Base-by-base conservation (phyloP, 2,113 vertebrate genomes). In the Mormyrus iriodes region DNA sequence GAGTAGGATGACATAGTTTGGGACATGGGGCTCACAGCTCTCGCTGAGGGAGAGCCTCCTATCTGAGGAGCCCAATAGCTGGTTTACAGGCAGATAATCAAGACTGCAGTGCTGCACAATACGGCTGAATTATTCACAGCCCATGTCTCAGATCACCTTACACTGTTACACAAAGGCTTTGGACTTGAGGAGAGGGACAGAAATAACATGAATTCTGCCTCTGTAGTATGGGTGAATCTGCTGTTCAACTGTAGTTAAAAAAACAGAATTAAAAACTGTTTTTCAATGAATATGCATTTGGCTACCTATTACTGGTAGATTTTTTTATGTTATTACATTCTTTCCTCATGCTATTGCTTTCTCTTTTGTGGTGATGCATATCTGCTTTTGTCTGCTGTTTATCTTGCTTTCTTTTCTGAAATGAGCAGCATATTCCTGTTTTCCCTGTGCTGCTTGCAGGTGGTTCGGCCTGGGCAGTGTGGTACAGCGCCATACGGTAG, bases 121-220 rank as follows among this genome's bases (percentile, higher is more conserved):
- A 27, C 27, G 48, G 48, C 27, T 86, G 27, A 86, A 86, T 86
- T 86, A 86, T 86, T 86, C 84, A 86, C 84, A 51, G 13, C 17
- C 42, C 48, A 17, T 86, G 13, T 31, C 52, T 85, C 48, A 85
- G 24, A 85, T 52, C 4, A 3, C 12, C 49, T 86, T 53, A 86
- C 84, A 52, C 46, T 86, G 49, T 51, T n/a, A 24, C 84, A 52
- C 84, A 86, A 31, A 51, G 76, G 84, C 48, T 86, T 52, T 86
- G 4, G 44, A 44, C 39, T 82, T 42, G 12, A 82, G 76, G 35
- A 42, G 35, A 82, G 76, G 6, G 76, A 46, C 17, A 39, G 42
- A 39, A 82, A 24, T 82, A 82, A 82, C 39, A 82, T 82, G 76
- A 13, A 82, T 27, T 76, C 13, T 76, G 21, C 55, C 39, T 82